These are phyloP conservation scores for Parapristionchus giblindavisi DNA, from an alignment of 2,888 invertebrate genomes.

Conservation along the genomic window DNA sequence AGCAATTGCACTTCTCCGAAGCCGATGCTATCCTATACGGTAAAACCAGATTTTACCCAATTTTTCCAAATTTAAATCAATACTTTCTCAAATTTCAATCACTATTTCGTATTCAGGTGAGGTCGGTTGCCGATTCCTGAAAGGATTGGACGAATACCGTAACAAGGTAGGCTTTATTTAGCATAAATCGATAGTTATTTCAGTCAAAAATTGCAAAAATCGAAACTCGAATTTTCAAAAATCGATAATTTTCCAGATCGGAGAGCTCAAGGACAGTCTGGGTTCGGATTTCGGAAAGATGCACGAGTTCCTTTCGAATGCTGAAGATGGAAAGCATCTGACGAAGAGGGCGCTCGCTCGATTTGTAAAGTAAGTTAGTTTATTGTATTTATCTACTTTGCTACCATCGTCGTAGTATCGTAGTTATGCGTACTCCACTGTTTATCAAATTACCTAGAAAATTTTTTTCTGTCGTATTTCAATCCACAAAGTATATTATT, in stretches of 20 bases:
- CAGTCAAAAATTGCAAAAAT: neutral
- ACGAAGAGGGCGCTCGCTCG: slow-evolving; percentile 1
- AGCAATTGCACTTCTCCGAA: slow-evolving; percentile 48
- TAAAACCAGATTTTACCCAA: slow-evolving; percentile 25
- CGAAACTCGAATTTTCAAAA: neutral
- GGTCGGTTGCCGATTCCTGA: slow-evolving; percentile 68
- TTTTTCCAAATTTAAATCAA: neutral
- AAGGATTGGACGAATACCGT: slow-evolving; percentile 61
- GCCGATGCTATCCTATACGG: slow-evolving; percentile 53
- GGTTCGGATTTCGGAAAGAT: neutral
- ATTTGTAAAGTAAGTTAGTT: slow-evolving; percentile 14
- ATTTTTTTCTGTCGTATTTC: no score
- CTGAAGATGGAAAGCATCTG: slow-evolving; percentile 22
- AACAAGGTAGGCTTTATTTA: slow-evolving; percentile 9
- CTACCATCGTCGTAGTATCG: no score
- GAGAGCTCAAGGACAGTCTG: slow-evolving; percentile 16
- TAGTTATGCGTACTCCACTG: no score
- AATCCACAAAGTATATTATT: no score
- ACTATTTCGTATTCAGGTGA: slow-evolving; percentile 59
- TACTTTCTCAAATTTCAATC: neutral
- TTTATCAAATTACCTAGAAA: no score
- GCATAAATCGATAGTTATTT: neutral
- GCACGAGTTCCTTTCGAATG: slow-evolving; percentile 17
- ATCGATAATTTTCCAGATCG: slow-evolving; percentile 1
- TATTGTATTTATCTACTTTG: neutral